Base-by-base conservation (phyloP, 2,113 vertebrate genomes). In the Ariopsis seemanni region DNA sequence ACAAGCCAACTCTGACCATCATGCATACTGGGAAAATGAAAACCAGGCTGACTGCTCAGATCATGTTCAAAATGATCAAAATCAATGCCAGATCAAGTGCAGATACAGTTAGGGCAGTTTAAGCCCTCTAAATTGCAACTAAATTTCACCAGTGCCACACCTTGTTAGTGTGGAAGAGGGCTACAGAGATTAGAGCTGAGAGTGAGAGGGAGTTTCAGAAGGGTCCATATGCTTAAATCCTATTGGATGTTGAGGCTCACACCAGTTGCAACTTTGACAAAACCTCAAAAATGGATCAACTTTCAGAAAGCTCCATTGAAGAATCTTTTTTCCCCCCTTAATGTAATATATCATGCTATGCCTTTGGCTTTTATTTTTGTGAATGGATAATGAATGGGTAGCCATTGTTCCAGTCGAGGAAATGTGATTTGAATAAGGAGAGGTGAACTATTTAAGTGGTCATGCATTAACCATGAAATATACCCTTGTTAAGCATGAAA, bases 391-490 rank as follows among this genome's bases (percentile, higher is more conserved):
- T 91, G 90, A 92, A 88, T 82, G 55, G 62, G 86, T 91, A 92
- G 94, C 92, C 71, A 90, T 88, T 93, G 90, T 92, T 89, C 87
- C 87, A 86, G 91, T 94, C 85, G 67, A 83, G 86, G 79, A 91
- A 95, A 94, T 93, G 87, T 93, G 93, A 94, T 93, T 93, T 92
- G 89, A 93, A 92, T 93, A 91, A 94, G 90, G 83, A 72, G 89
- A 93, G 89, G 92, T 92, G 93, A 94, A 92, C 93, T 93, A 89
- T 95, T 94, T 94, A 93, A 93, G 91, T 93, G 93, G 94, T 94
- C 92, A 89, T 93, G 93, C 92, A 94, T 95, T 94, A 93, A 92
- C 93, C 95, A 92, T 94, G 94, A 94, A 95, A 95, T 94, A 94
- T 90, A 91, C 92, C 92, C 86, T 93, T 89, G 89, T 94, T 94